Evolutionary conservation across 2,797 vertebrate genomes (phyloP), one percentile per base, ranked within the genome.

Genomic region (Arnoldichthys spilopterus): DNA sequence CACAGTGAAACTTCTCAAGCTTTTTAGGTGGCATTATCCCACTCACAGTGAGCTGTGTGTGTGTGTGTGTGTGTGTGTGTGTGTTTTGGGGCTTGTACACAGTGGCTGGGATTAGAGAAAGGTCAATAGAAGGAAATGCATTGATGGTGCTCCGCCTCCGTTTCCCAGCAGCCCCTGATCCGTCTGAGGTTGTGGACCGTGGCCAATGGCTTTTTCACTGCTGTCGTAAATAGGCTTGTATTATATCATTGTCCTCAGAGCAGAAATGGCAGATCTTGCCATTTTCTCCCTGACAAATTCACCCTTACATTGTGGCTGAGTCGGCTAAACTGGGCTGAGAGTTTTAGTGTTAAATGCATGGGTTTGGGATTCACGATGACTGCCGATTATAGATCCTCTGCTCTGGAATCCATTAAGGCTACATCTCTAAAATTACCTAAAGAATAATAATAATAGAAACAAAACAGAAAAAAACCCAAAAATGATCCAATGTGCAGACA

Each of bases 21-120:
- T 8, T n/a, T 63, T 18, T 22, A 34, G 4, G 61, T 7, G 2
- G 30, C 9, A 9, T 63, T 18, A 63, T 63, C 61, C 61, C 18
- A 2, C 30, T 63, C 30, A 3, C 6, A 11, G 32, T 32, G 40
- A 73, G 71, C 37, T 37, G 32, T 40, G 30, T 59, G 20, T 28
- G 24, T 61, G 16, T 32, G 53, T 26, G 26, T n/a, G 26, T 1
- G 30, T 49, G 9, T 40, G 15, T 26, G n/a, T n/a, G n/a, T n/a
- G n/a, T n/a, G n/a, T n/a, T n/a, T n/a, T n/a, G n/a, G n/a, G n/a
- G n/a, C n/a, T n/a, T n/a, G n/a, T n/a, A n/a, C n/a, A 24, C 34
- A 20, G 13, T 58, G 56, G 66, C 67, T 20, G 54, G 76, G 85
- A 86, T 84, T 82, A 82, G 73, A 82, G 81, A 84, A 84, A 86